phyloP scores from a whole-genome alignment of 2,888 invertebrate species.

The Drosophila vallismaia region DNA sequence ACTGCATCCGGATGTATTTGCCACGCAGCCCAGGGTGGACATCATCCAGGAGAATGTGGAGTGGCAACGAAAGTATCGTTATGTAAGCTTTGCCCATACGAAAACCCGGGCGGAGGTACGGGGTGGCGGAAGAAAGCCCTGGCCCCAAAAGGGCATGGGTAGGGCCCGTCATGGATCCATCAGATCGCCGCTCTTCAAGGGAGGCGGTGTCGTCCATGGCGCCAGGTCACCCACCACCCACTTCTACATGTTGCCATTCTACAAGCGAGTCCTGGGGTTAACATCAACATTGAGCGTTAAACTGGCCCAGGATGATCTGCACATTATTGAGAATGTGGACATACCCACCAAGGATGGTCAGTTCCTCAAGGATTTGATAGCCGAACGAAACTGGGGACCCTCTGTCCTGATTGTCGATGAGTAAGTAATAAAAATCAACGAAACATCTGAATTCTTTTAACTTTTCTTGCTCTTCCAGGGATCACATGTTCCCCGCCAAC shows the following conservation, averaged over 20 bases:
- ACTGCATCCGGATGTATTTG: constrained; percentile 95
- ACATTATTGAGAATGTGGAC: constrained; percentile 93
- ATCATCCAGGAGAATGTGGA: constrained; percentile 92
- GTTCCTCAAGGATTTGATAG: constrained; percentile 91
- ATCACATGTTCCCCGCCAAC: constrained; percentile 94
- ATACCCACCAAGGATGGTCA: constrained; percentile 92
- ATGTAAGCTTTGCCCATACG: constrained; percentile 91
- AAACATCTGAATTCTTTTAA: neutral
- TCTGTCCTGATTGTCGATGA: constrained; percentile 97
- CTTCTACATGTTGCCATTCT: constrained; percentile 96
- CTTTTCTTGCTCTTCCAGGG: constrained; percentile 85
- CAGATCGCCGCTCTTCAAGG: constrained; percentile 93
- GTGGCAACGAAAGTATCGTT: constrained; percentile 94
- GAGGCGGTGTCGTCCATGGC: constrained; percentile 94
- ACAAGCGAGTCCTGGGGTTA: constrained; percentile 90
- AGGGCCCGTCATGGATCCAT: constrained; percentile 96
- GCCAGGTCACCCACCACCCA: constrained; percentile 95
- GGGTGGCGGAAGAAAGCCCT: constrained; percentile 96
- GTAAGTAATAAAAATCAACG: constrained; percentile 85
- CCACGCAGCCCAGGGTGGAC: constrained; percentile 92
- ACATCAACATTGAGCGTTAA: constrained; percentile 94
- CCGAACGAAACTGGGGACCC: constrained; percentile 96
- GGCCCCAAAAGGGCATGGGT: constrained; percentile 98
- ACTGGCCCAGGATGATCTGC: constrained; percentile 97
- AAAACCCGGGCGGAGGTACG: constrained; percentile 93